Conservation (phyloP, 2,888 invertebrate genomes). For the Eupithecia abbreviata region DNA sequence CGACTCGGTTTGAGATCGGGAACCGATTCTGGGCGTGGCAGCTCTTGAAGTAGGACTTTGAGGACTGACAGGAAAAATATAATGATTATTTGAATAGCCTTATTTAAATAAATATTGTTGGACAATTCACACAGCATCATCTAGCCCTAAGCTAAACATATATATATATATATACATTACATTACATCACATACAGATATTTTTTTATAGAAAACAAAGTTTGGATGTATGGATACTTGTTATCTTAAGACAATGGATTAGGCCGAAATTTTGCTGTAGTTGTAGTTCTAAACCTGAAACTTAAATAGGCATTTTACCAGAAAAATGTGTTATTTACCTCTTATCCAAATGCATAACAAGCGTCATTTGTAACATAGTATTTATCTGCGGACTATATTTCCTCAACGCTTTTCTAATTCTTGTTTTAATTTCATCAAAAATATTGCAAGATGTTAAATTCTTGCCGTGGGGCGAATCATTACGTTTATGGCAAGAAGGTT, state of each 20-base stretch:
- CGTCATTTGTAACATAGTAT: not conserved
- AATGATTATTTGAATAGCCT: not conserved
- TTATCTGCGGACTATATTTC: not conserved
- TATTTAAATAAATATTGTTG: not conserved
- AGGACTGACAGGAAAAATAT: conserved; percentile 53
- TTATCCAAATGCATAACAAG: not conserved
- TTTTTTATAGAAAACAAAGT: no score
- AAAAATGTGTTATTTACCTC: not conserved
- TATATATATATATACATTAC: no score
- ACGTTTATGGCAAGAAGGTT: not conserved
- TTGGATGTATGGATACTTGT: no score
- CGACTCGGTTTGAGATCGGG: conserved; percentile 57
- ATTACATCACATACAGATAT: no score
- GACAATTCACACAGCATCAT: no score
- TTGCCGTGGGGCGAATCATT: not conserved
- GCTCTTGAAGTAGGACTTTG: conserved; percentile 67
- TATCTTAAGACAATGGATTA: no score
- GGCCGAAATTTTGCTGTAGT: no score
- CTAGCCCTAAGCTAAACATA: no score
- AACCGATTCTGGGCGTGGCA: conserved; percentile 61
- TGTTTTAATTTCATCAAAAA: not conserved
- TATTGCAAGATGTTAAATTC: not conserved
- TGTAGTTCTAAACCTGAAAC: no score
- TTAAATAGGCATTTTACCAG: no score
- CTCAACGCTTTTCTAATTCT: not conserved